These are phyloP conservation scores for Cylas formicarius DNA, from an alignment of 1,140 invertebrate species.

Conservation along the genomic window DNA sequence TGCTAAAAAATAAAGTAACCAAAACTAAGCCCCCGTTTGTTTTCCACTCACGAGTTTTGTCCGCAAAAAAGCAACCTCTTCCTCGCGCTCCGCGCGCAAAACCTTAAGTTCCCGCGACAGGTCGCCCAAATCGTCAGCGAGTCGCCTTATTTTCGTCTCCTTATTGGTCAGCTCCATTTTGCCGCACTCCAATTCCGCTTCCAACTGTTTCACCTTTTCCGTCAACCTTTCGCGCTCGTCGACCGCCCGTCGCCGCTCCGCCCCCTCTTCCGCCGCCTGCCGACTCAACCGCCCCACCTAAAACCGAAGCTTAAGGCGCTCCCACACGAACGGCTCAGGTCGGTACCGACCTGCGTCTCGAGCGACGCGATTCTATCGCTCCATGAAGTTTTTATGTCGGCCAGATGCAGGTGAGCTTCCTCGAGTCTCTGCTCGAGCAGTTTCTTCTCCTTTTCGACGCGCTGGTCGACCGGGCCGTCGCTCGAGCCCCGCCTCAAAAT, in stretches of 20 bases:
- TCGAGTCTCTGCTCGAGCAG: conserved; percentile 69
- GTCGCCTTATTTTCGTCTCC: conserved; percentile 55
- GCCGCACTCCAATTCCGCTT: conserved; percentile 62
- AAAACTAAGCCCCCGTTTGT: conserved; percentile 23
- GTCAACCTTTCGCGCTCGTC: conserved; percentile 59
- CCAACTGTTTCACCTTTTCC: conserved; percentile 56
- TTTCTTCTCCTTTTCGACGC: conserved; percentile 53
- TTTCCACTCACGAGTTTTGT: conserved; percentile 59
- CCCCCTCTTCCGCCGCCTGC: conserved; percentile 72
- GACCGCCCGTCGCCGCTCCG: conserved; percentile 66
- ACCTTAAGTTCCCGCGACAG: conserved; percentile 55
- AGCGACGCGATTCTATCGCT: conserved; percentile 78
- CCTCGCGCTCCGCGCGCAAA: conserved; percentile 52
- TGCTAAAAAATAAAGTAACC: conserved; percentile 22
- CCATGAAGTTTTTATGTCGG: conserved; percentile 84
- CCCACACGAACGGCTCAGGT: background rate
- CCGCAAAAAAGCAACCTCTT: conserved; percentile 55
- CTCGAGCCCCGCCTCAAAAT: conserved; percentile 52
- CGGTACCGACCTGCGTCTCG: conserved; percentile 70
- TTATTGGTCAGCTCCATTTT: conserved; percentile 61
- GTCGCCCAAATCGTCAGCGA: conserved; percentile 57
- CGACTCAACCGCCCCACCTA: conserved; percentile 66
- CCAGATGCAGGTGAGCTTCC: conserved; percentile 74
- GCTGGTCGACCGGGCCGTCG: conserved; percentile 50
- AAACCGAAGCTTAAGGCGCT: conserved; percentile 10